A percentile compares a stretch with the other conserved stretches of the same genome.
Evolutionary conservation across 2,888 invertebrate species (phyloP).

Genomic region (Bruchidius siliquastri): DNA sequence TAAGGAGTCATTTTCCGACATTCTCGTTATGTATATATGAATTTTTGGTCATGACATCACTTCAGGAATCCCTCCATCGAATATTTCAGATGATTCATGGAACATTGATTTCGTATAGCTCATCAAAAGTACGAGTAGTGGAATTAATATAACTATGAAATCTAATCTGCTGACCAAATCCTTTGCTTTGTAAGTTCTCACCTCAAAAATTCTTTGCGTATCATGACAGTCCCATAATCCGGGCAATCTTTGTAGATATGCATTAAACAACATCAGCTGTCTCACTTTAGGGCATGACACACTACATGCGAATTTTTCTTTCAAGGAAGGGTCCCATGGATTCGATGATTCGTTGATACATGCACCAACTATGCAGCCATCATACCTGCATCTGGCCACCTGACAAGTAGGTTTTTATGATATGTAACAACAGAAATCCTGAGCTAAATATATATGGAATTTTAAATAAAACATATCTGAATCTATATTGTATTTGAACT

Average conservation of each 20-base stretch:
- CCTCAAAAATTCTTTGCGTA: constrained; percentile 51
- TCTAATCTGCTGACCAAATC: no score
- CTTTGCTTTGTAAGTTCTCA: constrained; percentile 27
- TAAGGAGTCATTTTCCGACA: no score
- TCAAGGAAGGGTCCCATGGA: constrained; percentile 52
- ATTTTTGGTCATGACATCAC: no score
- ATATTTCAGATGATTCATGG: no score
- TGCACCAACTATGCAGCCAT: constrained; percentile 47
- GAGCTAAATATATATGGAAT: no score
- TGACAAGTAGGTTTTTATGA: background rate
- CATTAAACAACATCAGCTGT: constrained; percentile 51
- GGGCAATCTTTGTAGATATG: constrained; percentile 50
- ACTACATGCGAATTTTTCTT: constrained; percentile 52
- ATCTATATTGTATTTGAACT: no score
- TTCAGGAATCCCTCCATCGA: no score
- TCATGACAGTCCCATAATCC: constrained; percentile 48
- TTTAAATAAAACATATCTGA: no score
- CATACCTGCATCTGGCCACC: constrained; percentile 40
- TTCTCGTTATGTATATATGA: no score
- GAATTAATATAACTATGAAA: no score
- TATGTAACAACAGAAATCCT: background rate
- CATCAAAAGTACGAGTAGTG: no score
- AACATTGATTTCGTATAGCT: no score
- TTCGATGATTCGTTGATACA: constrained; percentile 48
- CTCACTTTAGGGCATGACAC: constrained; percentile 45